Evolutionary conservation across 2,888 invertebrate genomes (phyloP), one percentile per base, ranked within the genome.

Genomic region (Coenonympha arcania): DNA sequence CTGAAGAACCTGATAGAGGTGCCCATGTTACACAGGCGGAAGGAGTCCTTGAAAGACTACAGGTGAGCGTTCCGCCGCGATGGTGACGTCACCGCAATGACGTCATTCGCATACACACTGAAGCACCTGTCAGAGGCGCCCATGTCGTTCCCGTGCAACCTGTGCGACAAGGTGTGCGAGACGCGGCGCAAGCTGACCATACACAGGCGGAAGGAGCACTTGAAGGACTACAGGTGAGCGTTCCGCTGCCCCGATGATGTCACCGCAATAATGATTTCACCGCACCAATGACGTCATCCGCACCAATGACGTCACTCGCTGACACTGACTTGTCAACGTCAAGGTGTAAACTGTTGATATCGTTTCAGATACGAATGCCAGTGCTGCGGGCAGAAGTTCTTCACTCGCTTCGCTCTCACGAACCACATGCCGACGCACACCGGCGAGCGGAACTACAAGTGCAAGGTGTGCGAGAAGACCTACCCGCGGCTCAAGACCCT

Each of bases 391-490:
- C 83, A 84, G 47, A 81, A 79, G 53, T 85, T 26, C 8, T 26
- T 26, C 26, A 26, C 26, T 2, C 8, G 3, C 8, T 26, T n/a
- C 26, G n/a, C 6, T 26, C 26, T n/a, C 26, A 2, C 26, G 26
- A 78, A 88, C 6, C 89, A 89, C 45, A 87, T 88, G 75, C 82
- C 85, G 0, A 82, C 83, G 0, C 89, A 89, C 48, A 88, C 88
- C 0, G 84, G 87, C 0, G 88, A 88, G 33, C 79, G 88, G 55
- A 84, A 87, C 11, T 89, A 87, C 56, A 68, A 87, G 2, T 90
- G 90, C 60, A 85, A 87, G 20, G 79, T 87, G 36, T 90, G 90
- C 62, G 88, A 88, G 2, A 90, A 90, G 55, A 86, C 86, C 13
- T 90, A 90, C 61, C 89, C 89, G 0, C 55, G 82, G 2, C 28